phyloP scores from a whole-genome alignment of 1,140 invertebrate genomes.

The Atopsyche davidsoni region DNA sequence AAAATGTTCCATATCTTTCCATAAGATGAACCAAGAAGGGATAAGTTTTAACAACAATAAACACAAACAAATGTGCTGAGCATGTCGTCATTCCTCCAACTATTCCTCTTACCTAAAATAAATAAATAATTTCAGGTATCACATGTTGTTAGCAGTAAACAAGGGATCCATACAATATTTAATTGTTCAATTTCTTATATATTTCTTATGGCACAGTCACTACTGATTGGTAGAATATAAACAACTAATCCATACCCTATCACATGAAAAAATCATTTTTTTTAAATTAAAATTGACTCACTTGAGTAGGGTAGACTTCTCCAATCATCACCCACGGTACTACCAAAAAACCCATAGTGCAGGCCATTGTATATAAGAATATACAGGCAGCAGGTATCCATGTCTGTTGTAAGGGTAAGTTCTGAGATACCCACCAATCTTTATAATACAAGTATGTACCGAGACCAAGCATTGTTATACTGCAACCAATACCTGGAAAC shows the following conservation, averaged over 20 bases:
- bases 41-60: slow-evolving; percentile 64
- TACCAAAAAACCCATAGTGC: slow-evolving; percentile 61
- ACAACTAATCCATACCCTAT: background rate
- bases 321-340: slow-evolving; percentile 72
- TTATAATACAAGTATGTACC: slow-evolving; percentile 55
- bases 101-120: slow-evolving; percentile 56
- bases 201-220: background rate
- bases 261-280: background rate
- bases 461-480: slow-evolving; percentile 55
- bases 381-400: slow-evolving; percentile 61
- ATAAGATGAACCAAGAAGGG: slow-evolving; percentile 48
- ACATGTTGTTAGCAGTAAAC: no score
- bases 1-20: slow-evolving; percentile 55
- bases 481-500: slow-evolving; percentile 55
- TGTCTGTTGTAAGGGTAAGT: slow-evolving; percentile 39
- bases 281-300: slow-evolving; percentile 19
- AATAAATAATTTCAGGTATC: no score
- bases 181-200: background rate
- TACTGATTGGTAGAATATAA: background rate
- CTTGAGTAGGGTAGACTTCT: slow-evolving; percentile 59
- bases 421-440: slow-evolving; percentile 40
- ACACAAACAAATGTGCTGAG: slow-evolving; percentile 56
- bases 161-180: slow-evolving; percentile 7
- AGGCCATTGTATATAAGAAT: slow-evolving; percentile 56
- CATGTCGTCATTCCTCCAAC: slow-evolving; percentile 62